Base-by-base conservation (phyloP, 2,113 vertebrate species). In the Fukomys damarensis region DNA sequence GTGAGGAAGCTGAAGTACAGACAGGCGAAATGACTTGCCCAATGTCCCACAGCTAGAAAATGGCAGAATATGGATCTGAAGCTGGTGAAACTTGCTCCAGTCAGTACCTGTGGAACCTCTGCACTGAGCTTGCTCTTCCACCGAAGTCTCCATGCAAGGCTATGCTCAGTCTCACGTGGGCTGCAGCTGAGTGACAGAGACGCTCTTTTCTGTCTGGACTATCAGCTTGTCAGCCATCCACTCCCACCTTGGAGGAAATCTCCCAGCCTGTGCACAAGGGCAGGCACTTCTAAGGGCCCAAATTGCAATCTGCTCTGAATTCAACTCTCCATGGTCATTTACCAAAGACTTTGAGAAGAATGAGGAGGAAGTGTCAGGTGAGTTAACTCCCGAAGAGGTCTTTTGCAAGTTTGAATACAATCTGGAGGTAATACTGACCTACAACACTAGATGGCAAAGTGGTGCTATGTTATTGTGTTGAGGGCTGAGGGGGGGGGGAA, bases 391-490 rank as follows among this genome's bases (percentile, higher is more conserved):
- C n/a, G n/a, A n/a, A 66, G 52, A 63, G 0, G 0, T 82, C 43
- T 76, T 76, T 87, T 35, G 58, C 13, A 1, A 86, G 58, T 54
- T 70, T 66, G 77, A 61, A 63, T 49, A 84, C 66, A 92, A 46
- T 76, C 54, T 41, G 58, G 30, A 22, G 76, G 97, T 94, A 98
- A 98, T 99, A 98, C 96, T 92, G 66, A 38, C 13, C 43, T 0
- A 1, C 3, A 93, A 97, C 98, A 88, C 98, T 98, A 99, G 98
- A 98, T 99, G 98, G 98, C 98, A 98, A 98, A 98, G 93, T 98
- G 92, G 98, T 93, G 98, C 96, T 98, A 88, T 83, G 87, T 97
- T 98, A 98, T 96, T 95, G 38, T 43, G 92, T 20, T 26, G 35
- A 7, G 72, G 6, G 46, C 2, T 32, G 76, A 19, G 76, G 61